A percentile compares a stretch with the other conserved stretches of the same genome.
Conservation (phyloP, 2,888 invertebrate genomes). For the Crematogaster levior region DNA sequence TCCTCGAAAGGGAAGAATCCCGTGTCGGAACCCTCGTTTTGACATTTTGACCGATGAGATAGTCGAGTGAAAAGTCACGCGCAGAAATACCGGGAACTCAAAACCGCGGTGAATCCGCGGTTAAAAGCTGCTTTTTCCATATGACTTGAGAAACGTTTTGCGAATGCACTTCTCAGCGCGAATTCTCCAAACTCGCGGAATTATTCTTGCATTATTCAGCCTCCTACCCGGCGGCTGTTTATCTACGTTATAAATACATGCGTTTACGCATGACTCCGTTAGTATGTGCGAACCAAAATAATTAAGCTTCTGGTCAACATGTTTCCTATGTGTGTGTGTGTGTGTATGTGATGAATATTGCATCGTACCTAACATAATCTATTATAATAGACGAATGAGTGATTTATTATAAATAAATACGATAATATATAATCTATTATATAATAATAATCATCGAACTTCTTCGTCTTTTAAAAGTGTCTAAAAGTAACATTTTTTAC, state of each 20-base stretch:
- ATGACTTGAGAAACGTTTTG: conserved; percentile 59
- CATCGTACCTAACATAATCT: background rate
- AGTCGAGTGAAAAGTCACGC: conserved; percentile 62
- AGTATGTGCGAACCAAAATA: conserved; percentile 21
- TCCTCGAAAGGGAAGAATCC: background rate
- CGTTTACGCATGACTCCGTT: conserved; percentile 7
- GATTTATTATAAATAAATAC: no score
- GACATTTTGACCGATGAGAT: background rate
- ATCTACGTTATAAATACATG: background rate
- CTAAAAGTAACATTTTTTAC: background rate
- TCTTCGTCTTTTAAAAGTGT: background rate
- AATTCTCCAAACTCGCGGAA: background rate
- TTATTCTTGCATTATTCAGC: conserved; percentile 31
- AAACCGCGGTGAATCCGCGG: conserved; percentile 61
- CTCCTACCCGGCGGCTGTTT: background rate
- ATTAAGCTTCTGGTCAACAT: conserved; percentile 13
- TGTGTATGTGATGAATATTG: background rate
- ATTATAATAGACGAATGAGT: no score
- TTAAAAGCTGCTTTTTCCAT: conserved; percentile 63
- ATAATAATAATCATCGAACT: no score
- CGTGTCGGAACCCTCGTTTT: conserved; percentile 19
- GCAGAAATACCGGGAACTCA: conserved; percentile 27
- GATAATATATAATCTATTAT: no score
- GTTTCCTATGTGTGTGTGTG: background rate
- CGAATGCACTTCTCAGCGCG: conserved; percentile 29